Conservation (phyloP, 2,888 invertebrate genomes). For the Amiota minor region DNA sequence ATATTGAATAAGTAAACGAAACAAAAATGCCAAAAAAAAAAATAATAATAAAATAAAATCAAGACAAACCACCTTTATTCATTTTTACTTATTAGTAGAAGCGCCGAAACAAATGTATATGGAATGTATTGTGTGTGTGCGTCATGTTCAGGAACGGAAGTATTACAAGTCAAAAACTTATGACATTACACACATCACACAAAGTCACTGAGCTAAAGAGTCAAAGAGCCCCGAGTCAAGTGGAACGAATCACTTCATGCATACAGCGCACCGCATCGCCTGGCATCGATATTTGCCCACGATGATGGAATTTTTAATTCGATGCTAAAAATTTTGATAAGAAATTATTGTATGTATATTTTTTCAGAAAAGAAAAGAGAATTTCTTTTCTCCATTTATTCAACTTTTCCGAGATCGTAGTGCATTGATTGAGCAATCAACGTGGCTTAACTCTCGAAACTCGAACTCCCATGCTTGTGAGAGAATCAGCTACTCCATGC, state of each 20-base stretch:
- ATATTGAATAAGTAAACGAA: background rate
- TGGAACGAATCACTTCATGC: background rate
- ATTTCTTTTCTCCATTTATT: background rate
- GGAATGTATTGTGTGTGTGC: background rate
- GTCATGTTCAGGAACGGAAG: constrained; percentile 6
- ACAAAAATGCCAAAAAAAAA: constrained; percentile 12
- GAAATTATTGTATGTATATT: background rate
- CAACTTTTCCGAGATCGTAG: background rate
- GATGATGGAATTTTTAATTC: constrained; percentile 25
- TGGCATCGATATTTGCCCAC: constrained; percentile 8
- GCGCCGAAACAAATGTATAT: constrained; percentile 1
- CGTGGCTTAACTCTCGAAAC: background rate
- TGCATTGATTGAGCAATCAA: constrained; percentile 26
- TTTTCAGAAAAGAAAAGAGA: background rate
- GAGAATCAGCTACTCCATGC: background rate
- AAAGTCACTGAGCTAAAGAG: no score
- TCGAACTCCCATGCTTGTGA: background rate
- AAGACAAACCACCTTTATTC: background rate
- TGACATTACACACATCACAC: no score
- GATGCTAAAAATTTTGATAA: constrained; percentile 18
- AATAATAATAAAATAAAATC: background rate
- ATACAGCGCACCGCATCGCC: background rate
- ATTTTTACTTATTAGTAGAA: background rate
- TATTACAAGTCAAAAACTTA: constrained; percentile 14
- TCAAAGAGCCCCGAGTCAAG: background rate